phyloP scores from a whole-genome alignment of 23 tunicate genomes.

The Trididemnum clinides region DNA sequence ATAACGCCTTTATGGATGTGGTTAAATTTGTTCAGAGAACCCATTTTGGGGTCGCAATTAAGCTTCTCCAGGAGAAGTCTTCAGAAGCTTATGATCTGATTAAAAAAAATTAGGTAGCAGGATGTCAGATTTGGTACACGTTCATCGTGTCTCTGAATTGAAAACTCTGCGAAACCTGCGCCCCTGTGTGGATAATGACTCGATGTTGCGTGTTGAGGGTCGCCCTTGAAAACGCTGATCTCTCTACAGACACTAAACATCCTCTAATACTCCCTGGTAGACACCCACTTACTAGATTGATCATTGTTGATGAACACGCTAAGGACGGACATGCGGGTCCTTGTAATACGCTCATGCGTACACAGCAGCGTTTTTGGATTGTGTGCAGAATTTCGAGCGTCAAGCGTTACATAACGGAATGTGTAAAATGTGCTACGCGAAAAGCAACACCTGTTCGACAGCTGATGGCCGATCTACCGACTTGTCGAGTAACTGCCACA shows the following conservation, averaged over 20 bases:
- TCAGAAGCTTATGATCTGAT: background rate
- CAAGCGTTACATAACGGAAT: background rate
- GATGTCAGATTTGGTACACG: background rate
- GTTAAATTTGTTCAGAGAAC: background rate
- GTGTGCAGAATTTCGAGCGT: background rate
- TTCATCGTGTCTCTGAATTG: background rate
- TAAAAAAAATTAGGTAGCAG: background rate
- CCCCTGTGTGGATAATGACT: background rate
- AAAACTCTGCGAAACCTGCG: background rate
- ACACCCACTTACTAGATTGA: background rate
- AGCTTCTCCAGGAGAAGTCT: background rate
- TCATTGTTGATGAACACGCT: background rate
- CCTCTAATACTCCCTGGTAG: background rate
- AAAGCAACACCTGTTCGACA: background rate
- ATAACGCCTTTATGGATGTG: background rate
- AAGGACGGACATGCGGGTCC: background rate
- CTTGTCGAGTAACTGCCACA: background rate
- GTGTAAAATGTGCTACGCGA: background rate
- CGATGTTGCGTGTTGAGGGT: background rate
- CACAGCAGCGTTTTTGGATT: constrained; percentile 1
- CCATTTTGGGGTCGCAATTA: background rate
- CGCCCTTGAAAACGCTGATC: background rate
- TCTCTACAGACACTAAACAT: background rate
- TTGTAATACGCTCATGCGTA: background rate
- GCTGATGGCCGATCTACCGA: constrained; percentile 3